phyloP scores from a whole-genome alignment of 2,113 vertebrate species.

The Hystrix brachyura region DNA sequence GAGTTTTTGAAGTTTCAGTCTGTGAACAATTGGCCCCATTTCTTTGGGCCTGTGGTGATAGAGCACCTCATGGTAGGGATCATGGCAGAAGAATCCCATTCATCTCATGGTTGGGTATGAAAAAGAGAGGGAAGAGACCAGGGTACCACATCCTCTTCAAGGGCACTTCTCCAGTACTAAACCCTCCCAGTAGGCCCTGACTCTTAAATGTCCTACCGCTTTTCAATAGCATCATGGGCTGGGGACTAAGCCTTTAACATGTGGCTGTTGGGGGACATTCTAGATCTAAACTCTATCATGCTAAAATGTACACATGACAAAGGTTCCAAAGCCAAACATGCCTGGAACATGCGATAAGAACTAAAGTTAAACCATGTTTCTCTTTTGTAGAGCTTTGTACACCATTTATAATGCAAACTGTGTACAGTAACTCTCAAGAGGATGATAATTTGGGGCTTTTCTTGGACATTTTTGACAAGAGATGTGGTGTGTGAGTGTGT shows the following conservation, averaged over 20 bases:
- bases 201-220: background rate
- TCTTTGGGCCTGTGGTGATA: background rate
- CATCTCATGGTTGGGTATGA: background rate
- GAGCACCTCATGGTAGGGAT: background rate
- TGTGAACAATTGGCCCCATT: background rate
- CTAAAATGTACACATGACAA: background rate
- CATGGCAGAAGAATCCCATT: background rate
- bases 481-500: background rate
- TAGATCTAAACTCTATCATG: background rate
- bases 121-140: background rate
- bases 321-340: background rate
- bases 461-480: conserved; percentile 14
- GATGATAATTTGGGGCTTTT: background rate
- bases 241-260: background rate
- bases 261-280: background rate
- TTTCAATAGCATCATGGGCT: background rate
- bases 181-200: too few species aligned
- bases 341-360: background rate
- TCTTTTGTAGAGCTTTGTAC: background rate
- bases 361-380: background rate
- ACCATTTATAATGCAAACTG: background rate
- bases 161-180: background rate
- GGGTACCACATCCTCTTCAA: background rate
- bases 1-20: background rate
- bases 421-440: background rate